Percentiles rank a stretch among this genome's conserved stretches.
Evolutionary conservation across 64 coral and sea anemone genomes (phyloP).

Genomic region (Acropora tenuis): DNA sequence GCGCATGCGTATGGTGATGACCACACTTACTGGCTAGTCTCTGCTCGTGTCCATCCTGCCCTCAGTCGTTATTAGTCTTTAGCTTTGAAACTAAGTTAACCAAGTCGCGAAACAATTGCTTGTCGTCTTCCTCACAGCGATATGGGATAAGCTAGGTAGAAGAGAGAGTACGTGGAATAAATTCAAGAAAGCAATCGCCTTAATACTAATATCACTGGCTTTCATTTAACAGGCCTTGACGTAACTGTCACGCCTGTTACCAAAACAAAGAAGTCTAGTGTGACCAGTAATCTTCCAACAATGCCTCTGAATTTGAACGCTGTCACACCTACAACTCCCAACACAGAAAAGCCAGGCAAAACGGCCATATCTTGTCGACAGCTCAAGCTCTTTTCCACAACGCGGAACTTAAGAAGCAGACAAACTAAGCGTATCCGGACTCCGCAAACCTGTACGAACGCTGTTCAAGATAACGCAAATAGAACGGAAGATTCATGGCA

Average conservation of each 20-base stretch:
- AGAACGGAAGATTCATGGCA: neutral
- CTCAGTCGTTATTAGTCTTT: too few species aligned
- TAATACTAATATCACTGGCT: neutral
- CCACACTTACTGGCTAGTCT: too few species aligned
- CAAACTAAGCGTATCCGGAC: neutral
- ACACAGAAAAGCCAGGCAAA: constrained; percentile 14
- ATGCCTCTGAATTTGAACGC: neutral
- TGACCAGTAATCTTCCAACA: neutral
- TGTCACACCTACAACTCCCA: constrained; percentile 3
- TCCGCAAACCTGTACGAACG: neutral
- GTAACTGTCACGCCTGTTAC: neutral
- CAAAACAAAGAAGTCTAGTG: neutral
- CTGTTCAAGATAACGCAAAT: constrained; percentile 6
- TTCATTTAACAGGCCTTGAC: neutral
- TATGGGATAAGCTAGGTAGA: too few species aligned
- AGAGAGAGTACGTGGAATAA: too few species aligned
- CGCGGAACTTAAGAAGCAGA: neutral
- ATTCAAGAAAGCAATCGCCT: neutral
- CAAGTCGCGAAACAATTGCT: too few species aligned
- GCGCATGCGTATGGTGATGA: too few species aligned
- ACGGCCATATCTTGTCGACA: neutral
- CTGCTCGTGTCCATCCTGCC: too few species aligned
- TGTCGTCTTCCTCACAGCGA: too few species aligned
- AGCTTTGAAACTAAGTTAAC: too few species aligned
- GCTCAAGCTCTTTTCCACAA: constrained; percentile 11